Percentiles rank a stretch among this genome's conserved stretches.
Evolutionary conservation across 2,797 vertebrate species (phyloP).

Genomic region (Fistularia commersonii): DNA sequence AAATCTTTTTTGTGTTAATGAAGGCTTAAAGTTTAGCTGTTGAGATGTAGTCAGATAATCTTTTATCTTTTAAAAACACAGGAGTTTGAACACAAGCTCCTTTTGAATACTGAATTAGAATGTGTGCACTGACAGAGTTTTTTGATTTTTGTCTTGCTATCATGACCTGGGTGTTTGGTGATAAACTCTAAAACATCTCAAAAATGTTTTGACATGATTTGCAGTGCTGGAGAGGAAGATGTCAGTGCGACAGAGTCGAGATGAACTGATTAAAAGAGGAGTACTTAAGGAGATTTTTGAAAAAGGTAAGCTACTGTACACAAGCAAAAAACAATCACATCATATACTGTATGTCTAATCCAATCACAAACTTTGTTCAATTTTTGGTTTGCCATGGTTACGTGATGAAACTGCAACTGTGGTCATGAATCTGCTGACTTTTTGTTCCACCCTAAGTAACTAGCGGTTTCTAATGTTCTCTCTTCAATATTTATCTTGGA

Average conservation of each 20-base stretch:
- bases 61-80: conserved; percentile 3
- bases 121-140: no score
- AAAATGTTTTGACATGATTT: conserved; percentile 3
- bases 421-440: conserved; percentile 14
- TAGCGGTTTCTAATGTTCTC: conserved; percentile 37
- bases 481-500: conserved; percentile 28
- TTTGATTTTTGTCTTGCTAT: no score
- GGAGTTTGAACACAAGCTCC: no score
- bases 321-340: no score
- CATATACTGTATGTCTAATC: no score
- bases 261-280: conserved; percentile 95
- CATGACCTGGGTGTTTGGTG: no score
- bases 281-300: conserved; percentile 98
- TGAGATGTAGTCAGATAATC: neutral
- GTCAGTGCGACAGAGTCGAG: conserved; percentile 95
- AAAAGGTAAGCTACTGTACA: conserved; percentile 82
- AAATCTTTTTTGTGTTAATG: conserved; percentile 9
- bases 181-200: neutral
- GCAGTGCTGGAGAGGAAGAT: conserved; percentile 96
- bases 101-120: no score
- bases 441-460: conserved; percentile 47
- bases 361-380: no score
- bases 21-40: neutral
- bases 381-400: neutral
- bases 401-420: conserved; percentile 4